Evolutionary conservation across 2,888 invertebrate species (phyloP), one percentile per base, ranked within the genome.

Genomic region (Lingula anatina): DNA sequence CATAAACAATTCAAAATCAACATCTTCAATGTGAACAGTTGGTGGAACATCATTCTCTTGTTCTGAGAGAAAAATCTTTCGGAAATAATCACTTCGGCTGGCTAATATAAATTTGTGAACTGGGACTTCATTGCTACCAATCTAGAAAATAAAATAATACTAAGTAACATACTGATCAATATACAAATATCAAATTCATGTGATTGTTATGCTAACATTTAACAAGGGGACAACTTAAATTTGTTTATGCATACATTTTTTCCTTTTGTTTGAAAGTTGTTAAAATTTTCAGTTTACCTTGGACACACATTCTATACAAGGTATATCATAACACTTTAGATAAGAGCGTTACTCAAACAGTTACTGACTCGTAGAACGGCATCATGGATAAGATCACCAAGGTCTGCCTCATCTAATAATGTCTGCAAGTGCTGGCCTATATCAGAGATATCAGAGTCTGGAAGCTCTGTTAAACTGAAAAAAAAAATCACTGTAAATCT

Each of bases 91-190:
- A 51, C 86, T 85, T 55, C 82, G 81, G 0, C 81, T 81, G 0
- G 84, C 83, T 1, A 90, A 71, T 45, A 91, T 83, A 71, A 83
- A 88, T 59, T 83, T 83, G 73, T 91, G 90, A 0, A 85, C 87
- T 0, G 86, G 83, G 76, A 84, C 88, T 2, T 71, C 71, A 58
- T 81, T 81, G 46, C 79, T 73, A 26, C 83, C 84, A 28, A 86
- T 79, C 85, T 85, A 62, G 15, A 46, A 50, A 60, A 66, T n/a
- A n/a, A n/a, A n/a, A n/a, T n/a, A n/a, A n/a, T n/a, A n/a, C n/a
- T n/a, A n/a, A n/a, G n/a, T n/a, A n/a, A n/a, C n/a, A n/a, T n/a
- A n/a, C n/a, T n/a, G n/a, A n/a, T n/a, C n/a, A n/a, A n/a, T n/a
- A n/a, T n/a, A n/a, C n/a, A n/a, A n/a, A n/a, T n/a, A n/a, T n/a